phyloP scores from a whole-genome alignment of 2,113 vertebrate genomes.

The Isurus oxyrinchus region DNA sequence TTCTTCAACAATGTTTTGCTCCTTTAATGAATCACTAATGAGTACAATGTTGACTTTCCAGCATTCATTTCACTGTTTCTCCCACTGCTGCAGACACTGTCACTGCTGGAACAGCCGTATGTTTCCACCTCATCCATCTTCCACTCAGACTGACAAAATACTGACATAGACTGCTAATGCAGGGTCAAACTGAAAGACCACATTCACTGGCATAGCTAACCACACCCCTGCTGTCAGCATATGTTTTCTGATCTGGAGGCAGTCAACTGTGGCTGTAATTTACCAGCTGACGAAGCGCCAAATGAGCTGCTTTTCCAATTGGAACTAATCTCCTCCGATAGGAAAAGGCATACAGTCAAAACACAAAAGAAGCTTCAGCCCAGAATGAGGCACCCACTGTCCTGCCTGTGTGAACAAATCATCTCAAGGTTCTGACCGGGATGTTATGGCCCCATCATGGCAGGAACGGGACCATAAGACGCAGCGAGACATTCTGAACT shows the following conservation, averaged over 20 bases:
- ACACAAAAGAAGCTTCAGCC: not conserved
- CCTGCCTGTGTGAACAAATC: too few relatives aligned
- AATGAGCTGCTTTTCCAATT: not conserved
- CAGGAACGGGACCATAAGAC: too few relatives aligned
- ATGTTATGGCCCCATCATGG: too few relatives aligned
- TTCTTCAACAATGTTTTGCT: not conserved
- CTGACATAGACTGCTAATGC: not conserved
- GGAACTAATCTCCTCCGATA: not conserved
- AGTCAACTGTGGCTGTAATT: not conserved
- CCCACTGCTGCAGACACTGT: not conserved
- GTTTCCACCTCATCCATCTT: not conserved
- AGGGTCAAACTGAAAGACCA: not conserved
- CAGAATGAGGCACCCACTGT: not conserved
- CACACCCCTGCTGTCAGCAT: constrained; percentile 20
- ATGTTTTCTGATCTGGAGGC: not conserved
- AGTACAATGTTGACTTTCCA: not conserved
- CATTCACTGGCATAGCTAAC: not conserved
- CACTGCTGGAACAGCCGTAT: not conserved
- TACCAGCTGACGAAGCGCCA: not conserved
- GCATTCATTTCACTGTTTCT: not conserved
- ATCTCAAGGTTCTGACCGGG: not conserved
- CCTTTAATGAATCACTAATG: not conserved
- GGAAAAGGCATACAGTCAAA: not conserved
- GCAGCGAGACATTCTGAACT: too few relatives aligned
- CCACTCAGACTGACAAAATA: not conserved